These are phyloP conservation scores for Apodemia mormo DNA, from an alignment of 2,888 invertebrate genomes.

Conservation along the genomic window DNA sequence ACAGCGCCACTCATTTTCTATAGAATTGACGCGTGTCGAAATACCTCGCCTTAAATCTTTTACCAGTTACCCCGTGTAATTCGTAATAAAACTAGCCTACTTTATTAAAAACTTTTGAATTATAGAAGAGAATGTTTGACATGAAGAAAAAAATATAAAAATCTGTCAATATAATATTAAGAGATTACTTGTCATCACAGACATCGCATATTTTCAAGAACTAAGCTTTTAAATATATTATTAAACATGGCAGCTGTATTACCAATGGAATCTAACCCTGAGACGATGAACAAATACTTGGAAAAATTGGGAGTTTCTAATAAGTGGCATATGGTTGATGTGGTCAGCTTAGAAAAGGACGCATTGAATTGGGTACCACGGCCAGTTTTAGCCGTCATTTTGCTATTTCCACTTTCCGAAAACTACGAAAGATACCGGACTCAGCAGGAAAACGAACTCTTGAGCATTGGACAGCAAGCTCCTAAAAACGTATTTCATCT, in stretches of 20 bases:
- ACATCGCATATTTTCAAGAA: background rate
- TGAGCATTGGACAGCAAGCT: conserved; percentile 76
- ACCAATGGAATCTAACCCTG: conserved; percentile 82
- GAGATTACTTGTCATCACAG: background rate
- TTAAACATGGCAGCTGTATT: conserved; percentile 53
- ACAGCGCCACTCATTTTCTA: too few relatives aligned
- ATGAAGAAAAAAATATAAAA: too few relatives aligned
- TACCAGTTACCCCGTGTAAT: too few relatives aligned
- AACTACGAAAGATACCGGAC: conserved; percentile 86
- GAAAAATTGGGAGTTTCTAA: conserved; percentile 89
- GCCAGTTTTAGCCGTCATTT: conserved; percentile 91
- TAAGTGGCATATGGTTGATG: conserved; percentile 92
- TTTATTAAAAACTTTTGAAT: too few relatives aligned
- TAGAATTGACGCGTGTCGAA: too few relatives aligned
- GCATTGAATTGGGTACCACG: conserved; percentile 91
- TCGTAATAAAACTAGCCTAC: too few relatives aligned
- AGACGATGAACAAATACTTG: conserved; percentile 85
- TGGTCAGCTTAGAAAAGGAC: conserved; percentile 94
- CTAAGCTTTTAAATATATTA: conserved; percentile 3
- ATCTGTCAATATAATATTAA: background rate
- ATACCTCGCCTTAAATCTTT: too few relatives aligned
- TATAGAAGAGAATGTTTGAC: too few relatives aligned
- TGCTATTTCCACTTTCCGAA: conserved; percentile 92
- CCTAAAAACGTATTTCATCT: conserved; percentile 89
- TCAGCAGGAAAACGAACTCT: conserved; percentile 83